Evolutionary conservation across 2,797 vertebrate species (phyloP), one percentile per base, ranked within the genome.

Genomic region (Staurois parvus): DNA sequence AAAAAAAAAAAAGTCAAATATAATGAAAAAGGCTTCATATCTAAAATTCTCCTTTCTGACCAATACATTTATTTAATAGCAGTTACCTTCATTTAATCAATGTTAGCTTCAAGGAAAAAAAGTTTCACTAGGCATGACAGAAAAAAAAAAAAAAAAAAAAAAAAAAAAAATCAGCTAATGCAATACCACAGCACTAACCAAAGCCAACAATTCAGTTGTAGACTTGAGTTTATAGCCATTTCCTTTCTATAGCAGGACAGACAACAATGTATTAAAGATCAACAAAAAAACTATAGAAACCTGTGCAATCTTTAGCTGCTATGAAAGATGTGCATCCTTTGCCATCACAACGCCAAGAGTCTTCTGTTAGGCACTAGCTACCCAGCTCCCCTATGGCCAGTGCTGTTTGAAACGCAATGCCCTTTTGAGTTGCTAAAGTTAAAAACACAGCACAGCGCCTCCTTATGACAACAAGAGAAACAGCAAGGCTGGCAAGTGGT

Each of bases 381-480:
- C 52, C 11, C 52, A 24, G 19, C 52, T 24, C 17, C 17, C 4
- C 52, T n/a, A 12, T 59, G 21, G 52, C 52, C 21, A 59, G 52
- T 4, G 8, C 21, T 2, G 52, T 34, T 26, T n/a, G 26, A n/a
- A 52, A 26, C 1, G 29, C n/a, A 34, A 10, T 70, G 15, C 42
- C 24, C 67, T 34, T 70, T 17, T 56, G 69, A 79, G 15, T 70
- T 70, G 28, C 19, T 48, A 21, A 13, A 68, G 24, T 13, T 24
- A 11, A 70, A 37, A 80, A 69, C 30, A 62, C 56, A 70, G 21
- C 48, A 30, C 28, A 48, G 64, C 28, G 77, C 77, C 77, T 24
- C 64, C 77, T 42, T 5, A 79, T 79, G 77, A 30, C 11, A 68
- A 17, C n/a, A 66, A 4, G 15, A 52, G 78, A 32, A 21, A 29